A percentile compares a stretch with the other conserved stretches of the same genome.
These are phyloP conservation scores for Drosophila nr. perissopoda DNA, from an alignment of 2,888 invertebrate species.

Conservation along the genomic window DNA sequence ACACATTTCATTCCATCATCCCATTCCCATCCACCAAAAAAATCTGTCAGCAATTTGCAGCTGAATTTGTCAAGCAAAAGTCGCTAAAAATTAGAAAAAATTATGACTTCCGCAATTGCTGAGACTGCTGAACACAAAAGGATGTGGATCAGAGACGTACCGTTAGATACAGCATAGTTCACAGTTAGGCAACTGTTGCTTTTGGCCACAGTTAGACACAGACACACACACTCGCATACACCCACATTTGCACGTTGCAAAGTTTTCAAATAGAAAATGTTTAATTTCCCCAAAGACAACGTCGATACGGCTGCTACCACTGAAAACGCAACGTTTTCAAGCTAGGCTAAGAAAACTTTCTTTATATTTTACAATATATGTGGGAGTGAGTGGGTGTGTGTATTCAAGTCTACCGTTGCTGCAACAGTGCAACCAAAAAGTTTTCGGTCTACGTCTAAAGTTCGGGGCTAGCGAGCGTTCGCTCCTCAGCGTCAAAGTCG, in stretches of 20 bases:
- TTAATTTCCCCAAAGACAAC: slow-evolving; percentile 82
- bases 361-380: slow-evolving; percentile 59
- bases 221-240: slow-evolving; percentile 4
- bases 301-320: slow-evolving; percentile 54
- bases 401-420: slow-evolving; percentile 34
- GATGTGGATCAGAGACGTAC: slow-evolving; percentile 27
- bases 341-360: slow-evolving; percentile 66
- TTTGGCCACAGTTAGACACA: slow-evolving; percentile 21
- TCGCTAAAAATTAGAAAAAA: slow-evolving; percentile 65
- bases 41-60: slow-evolving; percentile 66
- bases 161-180: slow-evolving; percentile 45
- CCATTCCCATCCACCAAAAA: not conserved
- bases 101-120: slow-evolving; percentile 72
- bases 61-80: slow-evolving; percentile 61
- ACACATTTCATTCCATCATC: too few species aligned
- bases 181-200: slow-evolving; percentile 69
- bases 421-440: slow-evolving; percentile 73
- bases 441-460: slow-evolving; percentile 54
- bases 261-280: slow-evolving; percentile 81
- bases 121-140: slow-evolving; percentile 38
- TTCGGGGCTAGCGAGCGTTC: slow-evolving; percentile 19
- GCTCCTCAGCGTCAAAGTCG: slow-evolving; percentile 56
- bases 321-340: slow-evolving; percentile 69
- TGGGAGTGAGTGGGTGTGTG: slow-evolving; percentile 20
- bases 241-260: slow-evolving; percentile 52